These are phyloP conservation scores for Actinemys pallida DNA, from an alignment of 2,113 vertebrate species.

Conservation along the genomic window DNA sequence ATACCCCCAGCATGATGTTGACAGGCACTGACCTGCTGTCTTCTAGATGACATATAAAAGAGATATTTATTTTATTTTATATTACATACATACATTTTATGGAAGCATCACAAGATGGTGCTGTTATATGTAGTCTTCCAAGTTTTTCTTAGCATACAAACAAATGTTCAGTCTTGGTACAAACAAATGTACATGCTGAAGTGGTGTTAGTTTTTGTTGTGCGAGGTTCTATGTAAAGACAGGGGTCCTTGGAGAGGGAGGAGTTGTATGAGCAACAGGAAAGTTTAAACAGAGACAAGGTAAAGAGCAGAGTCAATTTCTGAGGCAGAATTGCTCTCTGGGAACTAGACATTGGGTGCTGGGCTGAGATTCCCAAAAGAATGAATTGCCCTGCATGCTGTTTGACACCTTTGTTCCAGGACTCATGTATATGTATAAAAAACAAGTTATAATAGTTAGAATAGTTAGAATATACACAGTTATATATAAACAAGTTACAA, in stretches of 20 bases:
- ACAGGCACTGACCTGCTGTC: neutral
- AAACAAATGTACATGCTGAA: neutral
- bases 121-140: neutral
- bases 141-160: neutral
- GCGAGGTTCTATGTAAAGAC: neutral
- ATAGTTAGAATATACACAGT: neutral
- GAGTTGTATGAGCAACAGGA: neutral
- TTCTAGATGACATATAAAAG: slow-evolving; percentile 8
- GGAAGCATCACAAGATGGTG: neutral
- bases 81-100: neutral
- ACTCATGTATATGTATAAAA: fast-evolving
- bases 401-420: neutral
- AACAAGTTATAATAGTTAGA: neutral
- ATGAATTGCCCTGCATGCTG: neutral
- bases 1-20: neutral
- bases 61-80: neutral
- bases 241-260: neutral
- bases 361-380: neutral
- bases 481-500: neutral
- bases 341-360: neutral
- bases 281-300: neutral
- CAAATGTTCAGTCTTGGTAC: neutral
- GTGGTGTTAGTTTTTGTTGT: neutral
- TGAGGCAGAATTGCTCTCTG: neutral
- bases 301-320: neutral